Percentiles rank a stretch among this genome's conserved stretches.
Conservation (phyloP, 2,113 vertebrate genomes). For the Actinemys pallida region DNA sequence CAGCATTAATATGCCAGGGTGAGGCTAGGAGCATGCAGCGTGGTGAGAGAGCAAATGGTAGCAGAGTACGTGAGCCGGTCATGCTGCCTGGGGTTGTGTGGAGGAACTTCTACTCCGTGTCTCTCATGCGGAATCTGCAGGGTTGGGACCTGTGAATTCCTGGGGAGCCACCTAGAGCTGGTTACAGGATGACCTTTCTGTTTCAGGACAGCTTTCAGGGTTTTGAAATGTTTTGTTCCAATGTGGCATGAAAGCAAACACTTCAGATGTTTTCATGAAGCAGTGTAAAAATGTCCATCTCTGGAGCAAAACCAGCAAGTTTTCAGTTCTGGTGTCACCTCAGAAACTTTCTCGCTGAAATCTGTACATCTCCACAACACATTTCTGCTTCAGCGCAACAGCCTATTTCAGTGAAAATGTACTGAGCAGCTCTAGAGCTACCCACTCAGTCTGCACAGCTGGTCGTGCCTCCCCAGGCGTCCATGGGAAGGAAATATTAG, state of each 20-base stretch:
- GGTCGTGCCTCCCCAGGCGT: neutral
- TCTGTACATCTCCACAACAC: neutral
- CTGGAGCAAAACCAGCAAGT: neutral
- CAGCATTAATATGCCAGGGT: no score
- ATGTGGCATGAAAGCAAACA: neutral
- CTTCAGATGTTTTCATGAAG: neutral
- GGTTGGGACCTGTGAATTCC: neutral
- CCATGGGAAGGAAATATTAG: neutral
- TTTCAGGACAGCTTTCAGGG: neutral
- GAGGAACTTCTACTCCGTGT: neutral
- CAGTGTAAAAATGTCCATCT: neutral
- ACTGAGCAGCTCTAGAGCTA: neutral
- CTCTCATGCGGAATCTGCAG: neutral
- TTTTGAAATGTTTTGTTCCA: neutral
- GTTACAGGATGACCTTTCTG: no score
- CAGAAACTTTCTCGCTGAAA: neutral
- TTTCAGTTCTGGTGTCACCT: neutral
- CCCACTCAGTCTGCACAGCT: neutral
- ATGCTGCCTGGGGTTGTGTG: accelerated
- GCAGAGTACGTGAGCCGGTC: accelerated
- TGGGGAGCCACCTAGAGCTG: no score
- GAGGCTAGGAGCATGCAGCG: no score
- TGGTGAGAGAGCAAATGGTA: accelerated
- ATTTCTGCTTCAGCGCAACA: neutral
- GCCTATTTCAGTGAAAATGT: neutral